Conservation (phyloP, 1,140 invertebrate genomes). For the Lerema accius region DNA sequence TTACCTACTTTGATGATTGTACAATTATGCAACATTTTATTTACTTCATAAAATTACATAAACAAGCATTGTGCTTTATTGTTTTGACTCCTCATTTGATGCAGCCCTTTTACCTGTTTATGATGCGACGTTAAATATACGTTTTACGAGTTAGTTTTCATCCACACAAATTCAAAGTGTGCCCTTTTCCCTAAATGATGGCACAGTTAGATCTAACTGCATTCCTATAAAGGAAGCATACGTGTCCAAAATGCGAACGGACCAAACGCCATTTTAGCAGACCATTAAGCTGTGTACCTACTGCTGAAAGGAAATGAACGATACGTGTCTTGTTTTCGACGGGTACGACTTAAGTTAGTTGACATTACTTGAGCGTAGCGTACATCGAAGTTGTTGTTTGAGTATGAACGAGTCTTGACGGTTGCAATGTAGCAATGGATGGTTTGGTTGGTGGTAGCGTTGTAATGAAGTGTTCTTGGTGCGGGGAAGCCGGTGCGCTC, state of each 20-base stretch:
- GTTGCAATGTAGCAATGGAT: slow-evolving; percentile 36
- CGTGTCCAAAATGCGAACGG: slow-evolving; percentile 68
- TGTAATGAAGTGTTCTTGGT: slow-evolving; percentile 42
- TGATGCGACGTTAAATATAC: background rate
- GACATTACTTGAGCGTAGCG: slow-evolving; percentile 26
- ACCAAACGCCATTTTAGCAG: slow-evolving; percentile 58
- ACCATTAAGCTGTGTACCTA: slow-evolving; percentile 48
- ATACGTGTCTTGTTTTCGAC: slow-evolving; percentile 63
- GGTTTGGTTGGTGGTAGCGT: slow-evolving; percentile 40
- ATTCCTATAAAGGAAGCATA: slow-evolving; percentile 54
- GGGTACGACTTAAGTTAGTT: slow-evolving; percentile 37
- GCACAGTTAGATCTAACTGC: slow-evolving; percentile 62
- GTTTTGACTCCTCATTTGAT: background rate
- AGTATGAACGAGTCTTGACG: background rate
- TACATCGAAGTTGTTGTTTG: slow-evolving; percentile 48
- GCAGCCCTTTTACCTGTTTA: background rate
- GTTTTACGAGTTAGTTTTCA: slow-evolving; percentile 49
- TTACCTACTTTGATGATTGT: slow-evolving; percentile 30
- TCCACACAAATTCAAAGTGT: slow-evolving; percentile 25
- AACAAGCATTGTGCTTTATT: background rate
- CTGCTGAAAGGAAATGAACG: slow-evolving; percentile 71
- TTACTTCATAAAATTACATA: slow-evolving; percentile 30
- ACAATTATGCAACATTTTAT: slow-evolving; percentile 32
- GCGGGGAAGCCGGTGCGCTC: slow-evolving; percentile 40
- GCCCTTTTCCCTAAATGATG: slow-evolving; percentile 45